phyloP scores from a whole-genome alignment of 2,888 invertebrate species.

The Leptopilina myrica region DNA sequence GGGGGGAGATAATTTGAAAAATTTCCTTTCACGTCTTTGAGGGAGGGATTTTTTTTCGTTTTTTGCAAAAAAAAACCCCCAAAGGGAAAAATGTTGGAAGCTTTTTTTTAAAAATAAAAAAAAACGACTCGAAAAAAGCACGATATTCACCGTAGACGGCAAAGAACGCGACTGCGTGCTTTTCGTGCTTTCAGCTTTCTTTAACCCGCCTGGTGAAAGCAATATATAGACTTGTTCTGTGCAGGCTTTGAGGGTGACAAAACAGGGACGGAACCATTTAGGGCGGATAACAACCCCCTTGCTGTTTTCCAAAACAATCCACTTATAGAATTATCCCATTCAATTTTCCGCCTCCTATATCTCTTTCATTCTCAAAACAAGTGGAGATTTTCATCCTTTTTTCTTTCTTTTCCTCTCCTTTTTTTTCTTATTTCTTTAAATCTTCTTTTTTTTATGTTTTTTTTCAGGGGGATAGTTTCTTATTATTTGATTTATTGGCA shows the following conservation, averaged over 20 bases:
- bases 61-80: neutral
- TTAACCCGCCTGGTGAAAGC: conserved; percentile 39
- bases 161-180: conserved; percentile 40
- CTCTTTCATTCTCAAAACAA: neutral
- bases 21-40: conserved; percentile 3
- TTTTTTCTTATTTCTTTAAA: too few relatives aligned
- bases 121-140: neutral
- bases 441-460: too few relatives aligned
- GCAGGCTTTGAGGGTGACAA: conserved; percentile 36
- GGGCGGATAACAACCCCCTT: conserved; percentile 18
- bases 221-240: conserved; percentile 30
- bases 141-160: conserved; percentile 29
- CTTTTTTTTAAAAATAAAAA: too few relatives aligned
- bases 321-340: neutral
- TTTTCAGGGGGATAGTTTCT: neutral
- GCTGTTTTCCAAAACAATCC: neutral
- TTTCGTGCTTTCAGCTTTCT: conserved; percentile 41
- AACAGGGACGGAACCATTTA: conserved; percentile 22
- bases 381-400: neutral
- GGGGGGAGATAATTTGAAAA: neutral
- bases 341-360: neutral
- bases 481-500: neutral
- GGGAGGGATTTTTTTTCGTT: neutral
- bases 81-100: conserved; percentile 2
- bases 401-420: too few relatives aligned